phyloP scores from a whole-genome alignment of 2,888 invertebrate species.

The Microplitis manilae region DNA sequence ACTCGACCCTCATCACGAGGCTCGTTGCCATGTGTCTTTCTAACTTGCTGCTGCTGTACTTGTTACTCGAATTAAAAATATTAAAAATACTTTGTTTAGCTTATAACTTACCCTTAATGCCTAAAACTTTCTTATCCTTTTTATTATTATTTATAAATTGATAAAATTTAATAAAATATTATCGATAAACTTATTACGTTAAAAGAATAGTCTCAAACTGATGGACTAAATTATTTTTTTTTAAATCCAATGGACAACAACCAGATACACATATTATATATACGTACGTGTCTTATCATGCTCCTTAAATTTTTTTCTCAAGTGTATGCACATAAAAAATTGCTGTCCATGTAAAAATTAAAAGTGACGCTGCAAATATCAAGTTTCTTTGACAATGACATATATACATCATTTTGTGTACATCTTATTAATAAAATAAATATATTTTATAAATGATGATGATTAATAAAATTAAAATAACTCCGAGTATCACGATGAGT shows the following conservation, averaged over 20 bases:
- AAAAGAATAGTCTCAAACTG: no score
- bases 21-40: constrained; percentile 38
- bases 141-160: constrained; percentile 61
- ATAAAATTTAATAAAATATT: constrained; percentile 79
- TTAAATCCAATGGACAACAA: no score
- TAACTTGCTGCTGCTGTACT: constrained; percentile 22
- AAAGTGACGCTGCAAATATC: neutral
- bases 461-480: neutral
- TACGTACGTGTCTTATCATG: constrained; percentile 80
- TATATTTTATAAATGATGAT: neutral
- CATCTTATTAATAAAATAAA: no score
- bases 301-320: neutral
- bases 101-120: neutral
- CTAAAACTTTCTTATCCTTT: neutral
- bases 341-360: neutral
- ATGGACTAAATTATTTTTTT: no score
- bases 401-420: no score
- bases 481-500: neutral
- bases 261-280: constrained; percentile 57
- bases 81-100: constrained; percentile 17
- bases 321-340: neutral
- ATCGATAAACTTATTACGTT: no score
- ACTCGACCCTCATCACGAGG: constrained; percentile 42
- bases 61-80: constrained; percentile 31
- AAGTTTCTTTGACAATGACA: neutral